These are phyloP conservation scores for Leguminivora glycinivorella DNA, from an alignment of 1,140 invertebrate species.

Conservation along the genomic window DNA sequence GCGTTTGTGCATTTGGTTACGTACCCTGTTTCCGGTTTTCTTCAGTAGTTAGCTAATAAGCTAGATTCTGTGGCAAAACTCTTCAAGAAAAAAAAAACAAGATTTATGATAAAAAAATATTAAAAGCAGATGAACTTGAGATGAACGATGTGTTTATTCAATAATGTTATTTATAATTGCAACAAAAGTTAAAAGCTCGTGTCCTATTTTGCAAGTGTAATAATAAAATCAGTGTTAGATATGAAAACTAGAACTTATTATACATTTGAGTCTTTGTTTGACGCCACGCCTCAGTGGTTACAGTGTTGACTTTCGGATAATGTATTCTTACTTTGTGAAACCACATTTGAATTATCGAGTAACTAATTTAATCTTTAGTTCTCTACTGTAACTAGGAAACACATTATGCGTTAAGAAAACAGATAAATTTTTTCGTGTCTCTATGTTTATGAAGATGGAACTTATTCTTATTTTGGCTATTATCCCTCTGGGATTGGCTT, in stretches of 20 bases:
- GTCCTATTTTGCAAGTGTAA: not conserved
- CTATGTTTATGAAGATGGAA: conserved; percentile 47
- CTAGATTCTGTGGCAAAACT: not conserved
- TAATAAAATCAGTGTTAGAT: not conserved
- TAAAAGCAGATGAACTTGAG: not conserved
- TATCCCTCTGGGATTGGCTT: conserved; percentile 57
- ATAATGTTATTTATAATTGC: conserved; percentile 6
- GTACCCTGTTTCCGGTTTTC: too few relatives aligned
- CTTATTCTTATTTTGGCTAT: conserved; percentile 66
- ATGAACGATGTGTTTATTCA: not conserved
- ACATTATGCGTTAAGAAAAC: conserved; percentile 8
- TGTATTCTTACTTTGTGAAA: conserved; percentile 5
- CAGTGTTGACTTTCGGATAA: conserved; percentile 21
- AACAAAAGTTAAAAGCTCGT: not conserved
- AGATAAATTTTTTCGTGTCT: not conserved
- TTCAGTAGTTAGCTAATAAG: too few relatives aligned
- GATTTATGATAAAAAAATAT: not conserved
- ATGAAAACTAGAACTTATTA: not conserved
- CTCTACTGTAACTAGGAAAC: not conserved
- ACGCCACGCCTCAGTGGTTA: conserved; percentile 27
- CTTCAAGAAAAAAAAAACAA: not conserved
- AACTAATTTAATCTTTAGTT: conserved; percentile 1
- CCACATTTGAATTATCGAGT: not conserved
- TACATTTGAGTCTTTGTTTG: conserved; percentile 12
- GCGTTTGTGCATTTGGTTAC: too few relatives aligned